Conservation (phyloP, 1,140 invertebrate genomes). For the Acromyrmex charruanus region DNA sequence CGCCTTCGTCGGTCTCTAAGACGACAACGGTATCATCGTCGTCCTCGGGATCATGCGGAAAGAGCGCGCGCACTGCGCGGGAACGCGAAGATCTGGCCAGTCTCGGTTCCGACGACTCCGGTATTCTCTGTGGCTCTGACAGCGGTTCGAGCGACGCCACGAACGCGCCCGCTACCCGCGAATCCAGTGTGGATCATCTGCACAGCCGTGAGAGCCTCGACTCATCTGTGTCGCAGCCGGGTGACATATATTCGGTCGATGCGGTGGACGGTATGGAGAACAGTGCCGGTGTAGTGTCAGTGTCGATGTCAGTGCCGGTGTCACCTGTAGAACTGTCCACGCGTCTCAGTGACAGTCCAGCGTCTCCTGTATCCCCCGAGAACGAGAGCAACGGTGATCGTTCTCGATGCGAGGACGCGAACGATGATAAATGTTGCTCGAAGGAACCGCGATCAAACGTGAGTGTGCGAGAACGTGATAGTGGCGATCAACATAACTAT, state of each 20-base stretch:
- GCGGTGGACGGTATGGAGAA: constrained; percentile 80
- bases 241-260: constrained; percentile 84
- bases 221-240: constrained; percentile 87
- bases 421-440: constrained; percentile 61
- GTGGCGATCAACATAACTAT: constrained; percentile 35
- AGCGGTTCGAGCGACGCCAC: constrained; percentile 86
- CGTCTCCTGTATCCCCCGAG: constrained; percentile 46
- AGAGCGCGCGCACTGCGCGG: constrained; percentile 73
- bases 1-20: constrained; percentile 82
- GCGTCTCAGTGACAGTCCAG: constrained; percentile 67
- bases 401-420: constrained; percentile 49
- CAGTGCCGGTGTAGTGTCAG: constrained; percentile 63
- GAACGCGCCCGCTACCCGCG: constrained; percentile 80
- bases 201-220: constrained; percentile 90
- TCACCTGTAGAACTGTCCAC: constrained; percentile 76
- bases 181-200: constrained; percentile 86
- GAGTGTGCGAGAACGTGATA: constrained; percentile 67
- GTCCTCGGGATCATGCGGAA: constrained; percentile 47
- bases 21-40: constrained; percentile 58
- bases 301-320: constrained; percentile 75
- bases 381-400: constrained; percentile 48
- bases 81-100: constrained; percentile 91
- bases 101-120: constrained; percentile 95
- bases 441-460: constrained; percentile 54
- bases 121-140: constrained; percentile 92